Conservation (phyloP, 35 echinoderm and acorn worm genomes). For the Ophiothrix spiculata region DNA sequence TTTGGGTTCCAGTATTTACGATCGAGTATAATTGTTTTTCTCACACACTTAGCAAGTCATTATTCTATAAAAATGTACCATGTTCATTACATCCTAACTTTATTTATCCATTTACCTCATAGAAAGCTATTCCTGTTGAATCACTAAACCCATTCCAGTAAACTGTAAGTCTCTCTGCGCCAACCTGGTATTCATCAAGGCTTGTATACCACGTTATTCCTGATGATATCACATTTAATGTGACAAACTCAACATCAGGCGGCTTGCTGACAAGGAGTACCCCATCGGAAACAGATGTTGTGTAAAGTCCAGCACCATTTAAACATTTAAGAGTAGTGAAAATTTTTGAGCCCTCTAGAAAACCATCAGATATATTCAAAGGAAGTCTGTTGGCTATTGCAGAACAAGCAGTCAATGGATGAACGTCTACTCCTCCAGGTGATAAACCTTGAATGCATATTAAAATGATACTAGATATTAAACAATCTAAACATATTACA, state of each 20-base stretch:
- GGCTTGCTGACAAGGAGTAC: conserved; percentile 21
- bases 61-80: too few relatives aligned
- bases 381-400: too few relatives aligned
- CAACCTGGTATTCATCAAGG: conserved; percentile 20
- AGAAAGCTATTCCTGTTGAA: conserved; percentile 6
- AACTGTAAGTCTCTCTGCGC: not conserved
- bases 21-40: too few relatives aligned
- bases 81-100: too few relatives aligned
- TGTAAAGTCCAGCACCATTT: conserved; percentile 19
- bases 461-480: too few relatives aligned
- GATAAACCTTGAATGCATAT: too few relatives aligned
- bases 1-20: too few relatives aligned
- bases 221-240: not conserved
- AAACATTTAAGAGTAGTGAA: conserved; percentile 18
- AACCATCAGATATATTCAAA: too few relatives aligned
- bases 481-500: too few relatives aligned
- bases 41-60: too few relatives aligned
- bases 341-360: conserved; percentile 11
- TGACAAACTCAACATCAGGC: conserved; percentile 1
- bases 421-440: too few relatives aligned
- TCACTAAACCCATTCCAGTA: conserved; percentile 43
- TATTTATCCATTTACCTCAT: conserved; percentile 17
- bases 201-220: conserved; percentile 12
- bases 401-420: too few relatives aligned
- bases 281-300: conserved; percentile 17